Evolutionary conservation across 2,888 invertebrate species (phyloP).

Genomic region (Allophyes oxyacanthae): DNA sequence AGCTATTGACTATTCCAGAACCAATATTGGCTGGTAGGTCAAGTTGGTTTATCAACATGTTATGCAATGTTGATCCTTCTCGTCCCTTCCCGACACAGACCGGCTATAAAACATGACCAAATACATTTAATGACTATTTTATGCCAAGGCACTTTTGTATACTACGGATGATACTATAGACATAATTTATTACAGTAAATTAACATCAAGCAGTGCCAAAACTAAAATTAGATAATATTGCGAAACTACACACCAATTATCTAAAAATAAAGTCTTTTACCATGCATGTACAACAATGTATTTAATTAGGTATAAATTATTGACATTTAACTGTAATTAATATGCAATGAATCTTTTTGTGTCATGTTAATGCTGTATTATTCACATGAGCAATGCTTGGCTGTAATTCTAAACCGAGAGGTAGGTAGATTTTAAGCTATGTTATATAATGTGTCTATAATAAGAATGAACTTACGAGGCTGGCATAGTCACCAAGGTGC

Average conservation of each 20-base stretch:
- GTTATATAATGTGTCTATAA: no score
- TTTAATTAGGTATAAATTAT: not conserved
- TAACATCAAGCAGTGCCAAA: no score
- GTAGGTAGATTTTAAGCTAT: no score
- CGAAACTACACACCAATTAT: no score
- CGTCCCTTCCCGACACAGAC: conserved; percentile 8
- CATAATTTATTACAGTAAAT: conserved; percentile 7
- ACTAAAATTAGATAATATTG: no score
- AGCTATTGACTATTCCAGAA: conserved; percentile 27
- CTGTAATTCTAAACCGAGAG: no score
- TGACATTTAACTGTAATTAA: not conserved
- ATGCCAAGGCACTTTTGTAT: conserved; percentile 23
- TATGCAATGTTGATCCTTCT: conserved; percentile 37
- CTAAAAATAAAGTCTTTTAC: no score
- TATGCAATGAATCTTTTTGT: not conserved
- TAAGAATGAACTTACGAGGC: no score
- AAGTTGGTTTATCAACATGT: conserved; percentile 35
- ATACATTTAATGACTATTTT: conserved; percentile 27
- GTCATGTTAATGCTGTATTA: conserved; percentile 1
- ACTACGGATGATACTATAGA: conserved; percentile 1
- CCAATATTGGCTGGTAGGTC: conserved; percentile 40
- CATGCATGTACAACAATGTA: conserved; percentile 1
- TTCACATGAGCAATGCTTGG: conserved; percentile 5
- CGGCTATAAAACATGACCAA: conserved; percentile 32
- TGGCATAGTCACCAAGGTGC: no score